Evolutionary conservation across 1,140 invertebrate genomes (phyloP), one percentile per base, ranked within the genome.

Genomic region (Rhagoletis zephyria): DNA sequence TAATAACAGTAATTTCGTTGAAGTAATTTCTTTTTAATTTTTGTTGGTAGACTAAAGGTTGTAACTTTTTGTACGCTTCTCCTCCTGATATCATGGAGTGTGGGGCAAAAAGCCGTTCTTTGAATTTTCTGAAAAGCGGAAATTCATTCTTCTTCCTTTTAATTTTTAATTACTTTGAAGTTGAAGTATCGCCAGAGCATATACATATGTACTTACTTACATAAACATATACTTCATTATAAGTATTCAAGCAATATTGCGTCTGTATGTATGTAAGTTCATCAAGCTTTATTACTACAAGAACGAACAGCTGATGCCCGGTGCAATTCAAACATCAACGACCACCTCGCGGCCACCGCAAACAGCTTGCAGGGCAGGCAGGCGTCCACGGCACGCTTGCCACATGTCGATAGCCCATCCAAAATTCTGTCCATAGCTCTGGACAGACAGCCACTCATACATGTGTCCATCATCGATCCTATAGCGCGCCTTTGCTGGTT

Each of bases 391-490:
- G 12, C 16, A 12, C 12, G 61, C 10, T 40, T 16, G 30, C 6
- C 64, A 67, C 30, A 67, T 7, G 30, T 40, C 40, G 30, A 30
- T 67, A 4, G 64, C 16, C 74, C 74, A 81, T 7, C n/a, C 16
- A 77, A 51, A n/a, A 51, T 59, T 42, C 51, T 56, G 7, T 81
- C 74, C 48, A 30, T 10, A 48, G 16, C 45, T 3, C 45, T 81
- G 74, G 74, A 81, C 48, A 30, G 30, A 30, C 30, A 81, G 19
- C 74, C 74, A 51, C 74, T 81, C 74, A 81, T 81, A 81, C 74
- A 30, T 30, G 30, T 30, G 45, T 81, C 45, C 74, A 56, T 81
- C 74, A 81, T 51, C 48, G 48, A 48, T 74, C 70, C 42, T 48
- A 48, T 16, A 45, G 12, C 70, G 42, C 51, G 51, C 51, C 5